These are phyloP conservation scores for Eupithecia pulchellata DNA, from an alignment of 2,888 invertebrate genomes.

Conservation along the genomic window DNA sequence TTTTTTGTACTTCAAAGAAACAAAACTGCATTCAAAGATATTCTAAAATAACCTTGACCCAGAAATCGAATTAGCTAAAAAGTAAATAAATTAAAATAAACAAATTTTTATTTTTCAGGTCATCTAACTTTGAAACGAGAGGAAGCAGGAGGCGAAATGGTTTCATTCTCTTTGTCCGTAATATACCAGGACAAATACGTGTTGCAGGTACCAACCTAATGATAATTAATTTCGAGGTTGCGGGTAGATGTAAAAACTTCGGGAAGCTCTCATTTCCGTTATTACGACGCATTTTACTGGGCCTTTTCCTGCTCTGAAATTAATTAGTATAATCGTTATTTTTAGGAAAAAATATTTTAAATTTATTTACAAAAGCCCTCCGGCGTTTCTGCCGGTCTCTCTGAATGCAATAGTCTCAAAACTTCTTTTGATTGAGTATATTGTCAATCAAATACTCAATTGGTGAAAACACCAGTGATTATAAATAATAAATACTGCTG, in stretches of 20 bases:
- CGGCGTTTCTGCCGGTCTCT: not conserved
- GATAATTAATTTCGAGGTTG: not conserved
- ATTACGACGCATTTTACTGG: not conserved
- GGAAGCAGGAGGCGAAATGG: constrained; percentile 61
- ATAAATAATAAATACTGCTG: too few relatives aligned
- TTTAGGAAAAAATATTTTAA: too few relatives aligned
- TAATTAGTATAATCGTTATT: not conserved
- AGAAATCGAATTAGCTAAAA: too few relatives aligned
- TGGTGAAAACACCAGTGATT: too few relatives aligned
- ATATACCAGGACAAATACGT: constrained; percentile 70
- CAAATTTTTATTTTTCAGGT: constrained; percentile 51
- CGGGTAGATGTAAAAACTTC: not conserved
- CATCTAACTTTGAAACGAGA: constrained; percentile 62
- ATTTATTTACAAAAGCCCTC: too few relatives aligned
- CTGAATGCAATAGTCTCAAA: not conserved
- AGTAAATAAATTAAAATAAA: too few relatives aligned
- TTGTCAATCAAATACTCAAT: too few relatives aligned
- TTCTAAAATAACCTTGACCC: too few relatives aligned
- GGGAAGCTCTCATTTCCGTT: not conserved
- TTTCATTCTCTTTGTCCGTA: constrained; percentile 63
- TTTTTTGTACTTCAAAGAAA: too few relatives aligned
- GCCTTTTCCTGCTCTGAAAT: not conserved
- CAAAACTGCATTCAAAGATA: too few relatives aligned
- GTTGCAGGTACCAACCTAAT: constrained; percentile 62
- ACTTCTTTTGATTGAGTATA: too few relatives aligned